Evolutionary conservation across 1,140 invertebrate genomes (phyloP).

Genomic region (Drosophila jambulina): DNA sequence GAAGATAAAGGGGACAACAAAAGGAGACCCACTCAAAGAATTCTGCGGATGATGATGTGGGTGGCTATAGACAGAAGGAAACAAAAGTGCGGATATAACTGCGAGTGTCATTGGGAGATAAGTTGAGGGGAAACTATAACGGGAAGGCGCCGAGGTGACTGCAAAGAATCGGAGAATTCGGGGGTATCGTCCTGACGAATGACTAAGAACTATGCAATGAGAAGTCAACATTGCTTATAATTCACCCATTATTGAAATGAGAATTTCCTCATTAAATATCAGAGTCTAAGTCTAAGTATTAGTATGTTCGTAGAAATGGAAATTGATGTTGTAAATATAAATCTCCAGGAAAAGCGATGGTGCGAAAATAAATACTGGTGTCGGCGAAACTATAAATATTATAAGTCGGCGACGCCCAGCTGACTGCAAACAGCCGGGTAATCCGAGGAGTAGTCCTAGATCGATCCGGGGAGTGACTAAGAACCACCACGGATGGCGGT

Average conservation of each 20-base stretch:
- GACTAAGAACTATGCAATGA: neutral
- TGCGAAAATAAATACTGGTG: neutral
- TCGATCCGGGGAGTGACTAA: constrained; percentile 59
- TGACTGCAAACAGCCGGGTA: constrained; percentile 18
- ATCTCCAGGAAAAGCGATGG: no score
- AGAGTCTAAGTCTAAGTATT: neutral
- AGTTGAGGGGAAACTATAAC: constrained; percentile 19
- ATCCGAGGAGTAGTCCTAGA: constrained; percentile 5
- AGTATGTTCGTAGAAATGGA: neutral
- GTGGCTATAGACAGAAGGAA: constrained; percentile 20
- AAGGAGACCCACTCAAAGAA: constrained; percentile 12
- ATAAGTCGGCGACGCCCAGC: constrained; percentile 43
- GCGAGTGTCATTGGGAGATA: constrained; percentile 27
- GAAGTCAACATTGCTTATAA: no score
- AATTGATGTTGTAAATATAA: neutral
- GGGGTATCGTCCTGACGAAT: neutral
- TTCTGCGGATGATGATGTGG: constrained; percentile 15
- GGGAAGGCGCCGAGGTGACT: constrained; percentile 1
- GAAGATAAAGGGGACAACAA: constrained; percentile 21
- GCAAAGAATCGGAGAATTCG: neutral
- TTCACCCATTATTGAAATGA: neutral
- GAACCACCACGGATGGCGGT: constrained; percentile 23
- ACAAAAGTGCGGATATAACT: constrained; percentile 34
- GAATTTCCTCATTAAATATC: neutral
- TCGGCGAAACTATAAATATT: neutral